Evolutionary conservation across 2,113 vertebrate species (phyloP).

Genomic region (Rhizomys pruinosus): DNA sequence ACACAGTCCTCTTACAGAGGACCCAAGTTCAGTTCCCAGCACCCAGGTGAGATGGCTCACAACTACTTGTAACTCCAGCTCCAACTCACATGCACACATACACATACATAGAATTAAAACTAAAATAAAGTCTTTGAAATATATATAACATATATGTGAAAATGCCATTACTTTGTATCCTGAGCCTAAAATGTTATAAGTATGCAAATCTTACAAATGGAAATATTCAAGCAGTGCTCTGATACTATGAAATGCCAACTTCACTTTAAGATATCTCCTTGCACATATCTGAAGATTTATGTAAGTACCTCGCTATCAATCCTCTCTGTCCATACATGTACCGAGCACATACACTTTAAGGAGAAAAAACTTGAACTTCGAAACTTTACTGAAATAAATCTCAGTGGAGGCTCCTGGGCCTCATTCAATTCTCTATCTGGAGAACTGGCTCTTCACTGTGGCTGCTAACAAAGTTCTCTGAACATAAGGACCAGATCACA

Average conservation of each 20-base stretch:
- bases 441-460: background rate
- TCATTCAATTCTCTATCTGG: background rate
- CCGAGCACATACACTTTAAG: background rate
- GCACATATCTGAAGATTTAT: background rate
- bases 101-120: background rate
- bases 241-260: background rate
- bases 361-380: conserved; percentile 27
- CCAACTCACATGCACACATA: background rate
- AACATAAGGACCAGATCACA: background rate
- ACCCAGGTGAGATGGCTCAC: background rate
- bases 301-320: background rate
- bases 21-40: background rate
- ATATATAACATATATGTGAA: background rate
- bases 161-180: background rate
- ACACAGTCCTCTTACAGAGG: too few relatives aligned
- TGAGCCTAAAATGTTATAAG: background rate
- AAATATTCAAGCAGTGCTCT: conserved; percentile 16
- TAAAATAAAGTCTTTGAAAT: background rate
- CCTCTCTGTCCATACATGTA: background rate
- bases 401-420: background rate
- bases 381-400: background rate
- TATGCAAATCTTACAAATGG: conserved; percentile 31
- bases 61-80: background rate
- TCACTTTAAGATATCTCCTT: background rate
- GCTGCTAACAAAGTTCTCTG: background rate